Conservation (phyloP, 2,113 vertebrate genomes). For the Ia io region DNA sequence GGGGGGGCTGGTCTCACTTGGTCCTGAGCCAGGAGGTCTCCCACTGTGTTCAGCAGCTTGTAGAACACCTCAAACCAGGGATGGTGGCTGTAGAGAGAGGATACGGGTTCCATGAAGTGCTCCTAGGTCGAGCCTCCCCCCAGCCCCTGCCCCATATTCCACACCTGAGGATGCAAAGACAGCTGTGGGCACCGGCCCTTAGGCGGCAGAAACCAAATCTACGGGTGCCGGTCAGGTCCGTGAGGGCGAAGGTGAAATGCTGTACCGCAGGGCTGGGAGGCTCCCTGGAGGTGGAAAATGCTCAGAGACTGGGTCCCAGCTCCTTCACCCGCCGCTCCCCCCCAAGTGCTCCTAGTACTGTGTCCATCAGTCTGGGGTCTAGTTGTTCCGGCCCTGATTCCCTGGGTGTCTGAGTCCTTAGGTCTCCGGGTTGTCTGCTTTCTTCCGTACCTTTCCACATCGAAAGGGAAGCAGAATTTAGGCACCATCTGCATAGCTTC, state of each 20-base stretch:
- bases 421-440: background rate
- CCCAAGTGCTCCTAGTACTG: background rate
- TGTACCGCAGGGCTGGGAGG: constrained; percentile 84
- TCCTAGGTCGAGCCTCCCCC: background rate
- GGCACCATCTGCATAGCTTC: constrained; percentile 86
- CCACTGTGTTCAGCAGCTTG: constrained; percentile 91
- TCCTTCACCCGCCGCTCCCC: too few species aligned
- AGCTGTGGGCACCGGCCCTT: constrained; percentile 84
- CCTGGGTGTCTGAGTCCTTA: background rate
- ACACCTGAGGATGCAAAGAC: constrained; percentile 92
- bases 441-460: constrained; percentile 86
- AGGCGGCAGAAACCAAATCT: constrained; percentile 93
- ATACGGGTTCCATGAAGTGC: background rate
- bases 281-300: constrained; percentile 73
- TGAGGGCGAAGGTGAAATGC: constrained; percentile 94
- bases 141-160: background rate
- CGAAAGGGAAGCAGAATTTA: constrained; percentile 93
- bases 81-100: constrained; percentile 83
- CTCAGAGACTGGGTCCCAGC: background rate
- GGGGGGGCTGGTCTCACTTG: constrained; percentile 84
- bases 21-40: constrained; percentile 87
- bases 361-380: background rate
- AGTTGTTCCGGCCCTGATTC: background rate
- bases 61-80: constrained; percentile 96
- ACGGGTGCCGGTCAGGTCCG: constrained; percentile 90